Base-by-base conservation (phyloP, 2,797 vertebrate species). In the Melanotaenia trifasciata region DNA sequence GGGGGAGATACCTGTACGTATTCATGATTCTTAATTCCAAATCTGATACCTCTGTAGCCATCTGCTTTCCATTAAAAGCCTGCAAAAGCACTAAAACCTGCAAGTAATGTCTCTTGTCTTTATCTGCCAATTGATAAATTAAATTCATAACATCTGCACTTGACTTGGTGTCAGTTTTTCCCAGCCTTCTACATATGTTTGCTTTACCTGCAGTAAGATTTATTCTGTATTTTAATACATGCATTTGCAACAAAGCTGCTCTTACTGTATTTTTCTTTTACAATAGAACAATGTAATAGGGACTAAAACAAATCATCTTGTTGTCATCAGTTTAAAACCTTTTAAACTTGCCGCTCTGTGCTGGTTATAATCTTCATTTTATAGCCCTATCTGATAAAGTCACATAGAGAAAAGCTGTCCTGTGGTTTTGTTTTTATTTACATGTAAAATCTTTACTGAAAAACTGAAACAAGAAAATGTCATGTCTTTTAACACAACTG, bases 381-480 rank as follows among this genome's bases (percentile, higher is more conserved):
- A 13, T 20, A 22, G 33, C 32, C 20, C 11, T n/a, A 1, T 35
- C 20, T 22, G 10, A 59, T 40, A 33, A 32, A 60, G 26, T 33
- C 10, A 4, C 28, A 47, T 22, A 58, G 58, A 35, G 18, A 18
- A 45, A 40, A 58, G 38, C 20, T 45, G 35, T n/a, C 16, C 20
- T n/a, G 36, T 67, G 20, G 13, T 30, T 35, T 16, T 24, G 58
- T 12, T 5, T 60, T 22, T 18, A 24, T 10, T 58, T 45, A 2
- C 20, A n/a, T 43, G 3, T 43, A 32, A 43, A 67, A 22, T 45
- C 20, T 8, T 26, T 22, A 22, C 10, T 35, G 3, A 38, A 33
- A 57, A 57, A 40, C 26, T 16, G 56, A 67, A 30, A 38, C 32
- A 28, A 67, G 38, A 67, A 58, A 58, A 45, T 45, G 26, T 45